Evolutionary conservation across 2,888 invertebrate genomes (phyloP), one percentile per base, ranked within the genome.

Genomic region (Noctuana brunneofusca): DNA sequence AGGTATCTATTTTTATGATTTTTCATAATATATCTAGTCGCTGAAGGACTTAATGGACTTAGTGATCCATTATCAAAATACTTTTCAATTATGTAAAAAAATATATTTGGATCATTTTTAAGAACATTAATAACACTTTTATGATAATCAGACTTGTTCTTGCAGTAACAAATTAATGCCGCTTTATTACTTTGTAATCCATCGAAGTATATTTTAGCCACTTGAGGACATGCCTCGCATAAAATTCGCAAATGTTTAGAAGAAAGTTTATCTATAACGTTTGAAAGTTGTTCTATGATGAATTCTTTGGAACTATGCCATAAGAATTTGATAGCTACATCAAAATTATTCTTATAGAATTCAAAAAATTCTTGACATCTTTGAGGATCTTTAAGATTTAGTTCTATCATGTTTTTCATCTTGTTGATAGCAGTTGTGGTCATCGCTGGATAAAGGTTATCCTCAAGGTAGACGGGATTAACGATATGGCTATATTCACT

Each of bases 381-480:
- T 16, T 65, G 9, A 5, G 73, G 35, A 38, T 84, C 79, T 66
- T 74, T 73, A 11, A 81, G 60, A 54, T 80, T 63, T 5, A 69
- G 3, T 46, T 78, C 73, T 35, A 86, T 66, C 79, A 80, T 84
- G 41, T 83, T 77, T 63, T 76, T 83, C 75, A 83, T 75, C 75
- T 81, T 80, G 53, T 71, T 75, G 0, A 74, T 74, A n/a, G 86
- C 87, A 46, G 80, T 78, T 41, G 68, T 71, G 6, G 72, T 69
- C 88, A 89, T 88, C 35, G 78, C 65, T 2, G 83, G 84, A 57
- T 79, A 87, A 5, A 88, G 66, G 0, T 66, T 63, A 1, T 68
- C 55, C 71, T 88, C 86, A 27, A 89, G 74, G 69, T 82, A 70
- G n/a, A 62, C 63, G 11, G 87, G 83, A 57, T 82, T 81, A 2